phyloP scores from a whole-genome alignment of 2,797 vertebrate genomes.

The Pangasius larnaudii region DNA sequence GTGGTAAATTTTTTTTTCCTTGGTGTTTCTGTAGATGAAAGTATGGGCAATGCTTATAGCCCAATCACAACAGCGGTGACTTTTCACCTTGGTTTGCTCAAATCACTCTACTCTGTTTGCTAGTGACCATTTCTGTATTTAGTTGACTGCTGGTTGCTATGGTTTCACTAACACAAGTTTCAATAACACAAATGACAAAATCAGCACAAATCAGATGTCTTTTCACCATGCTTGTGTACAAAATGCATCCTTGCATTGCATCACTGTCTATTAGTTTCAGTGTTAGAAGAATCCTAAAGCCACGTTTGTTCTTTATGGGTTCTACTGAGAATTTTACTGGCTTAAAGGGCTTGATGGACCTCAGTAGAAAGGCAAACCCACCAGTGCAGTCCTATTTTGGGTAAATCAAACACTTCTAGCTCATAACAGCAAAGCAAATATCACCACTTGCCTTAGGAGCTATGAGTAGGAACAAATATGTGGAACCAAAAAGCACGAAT shows the following conservation, averaged over 20 bases:
- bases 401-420: neutral
- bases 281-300: neutral
- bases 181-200: neutral
- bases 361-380: neutral
- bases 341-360: neutral
- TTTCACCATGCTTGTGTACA: neutral
- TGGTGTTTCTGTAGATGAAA: neutral
- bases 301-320: neutral
- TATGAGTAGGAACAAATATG: neutral
- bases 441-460: neutral
- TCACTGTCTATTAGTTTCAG: neutral
- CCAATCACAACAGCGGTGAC: neutral
- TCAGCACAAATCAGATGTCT: neutral
- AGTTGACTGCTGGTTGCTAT: neutral
- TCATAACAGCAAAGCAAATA: neutral
- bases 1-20: no score
- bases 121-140: neutral
- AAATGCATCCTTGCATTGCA: neutral
- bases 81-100: neutral
- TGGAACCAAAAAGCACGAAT: neutral
- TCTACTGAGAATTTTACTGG: neutral
- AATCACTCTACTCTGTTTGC: neutral
- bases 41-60: neutral
- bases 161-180: neutral
- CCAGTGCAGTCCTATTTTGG: neutral